A percentile compares a stretch with the other conserved stretches of the same genome.
Evolutionary conservation across 2,113 vertebrate species (phyloP).

Genomic region (Antigone vipio): DNA sequence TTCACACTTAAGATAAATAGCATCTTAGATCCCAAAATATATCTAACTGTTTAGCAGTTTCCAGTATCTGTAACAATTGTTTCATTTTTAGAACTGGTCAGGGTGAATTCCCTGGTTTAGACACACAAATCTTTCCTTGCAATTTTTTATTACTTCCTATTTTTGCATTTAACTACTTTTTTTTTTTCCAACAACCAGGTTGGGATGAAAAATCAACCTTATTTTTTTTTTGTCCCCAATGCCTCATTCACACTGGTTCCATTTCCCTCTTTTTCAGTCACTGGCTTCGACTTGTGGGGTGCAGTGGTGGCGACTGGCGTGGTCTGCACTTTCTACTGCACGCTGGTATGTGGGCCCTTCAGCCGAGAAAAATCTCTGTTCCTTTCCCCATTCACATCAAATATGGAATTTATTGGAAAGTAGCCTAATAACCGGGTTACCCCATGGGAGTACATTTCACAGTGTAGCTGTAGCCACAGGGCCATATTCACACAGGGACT

Average conservation of each 20-base stretch:
- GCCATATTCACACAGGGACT: background rate
- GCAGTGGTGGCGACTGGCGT: slow-evolving; percentile 85
- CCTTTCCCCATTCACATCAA: background rate
- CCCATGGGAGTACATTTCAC: background rate
- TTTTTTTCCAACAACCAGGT: background rate
- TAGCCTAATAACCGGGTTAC: background rate
- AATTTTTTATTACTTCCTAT: background rate
- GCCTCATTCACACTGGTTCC: background rate
- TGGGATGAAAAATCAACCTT: background rate
- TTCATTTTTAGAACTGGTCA: background rate
- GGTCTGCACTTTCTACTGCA: slow-evolving; percentile 92
- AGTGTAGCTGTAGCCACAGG: background rate
- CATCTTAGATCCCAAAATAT: background rate
- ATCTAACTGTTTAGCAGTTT: background rate
- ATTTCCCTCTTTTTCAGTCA: slow-evolving; percentile 75
- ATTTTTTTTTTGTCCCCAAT: background rate
- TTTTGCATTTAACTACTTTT: background rate
- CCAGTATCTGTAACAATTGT: background rate
- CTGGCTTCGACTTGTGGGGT: slow-evolving; percentile 87
- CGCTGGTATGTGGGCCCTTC: slow-evolving; percentile 76
- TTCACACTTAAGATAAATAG: background rate
- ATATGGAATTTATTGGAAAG: background rate
- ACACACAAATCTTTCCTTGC: background rate
- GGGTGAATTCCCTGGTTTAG: background rate
- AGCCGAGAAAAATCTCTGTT: background rate